These are phyloP conservation scores for Scomber japonicus DNA, from an alignment of 2,113 vertebrate species.

Conservation along the genomic window DNA sequence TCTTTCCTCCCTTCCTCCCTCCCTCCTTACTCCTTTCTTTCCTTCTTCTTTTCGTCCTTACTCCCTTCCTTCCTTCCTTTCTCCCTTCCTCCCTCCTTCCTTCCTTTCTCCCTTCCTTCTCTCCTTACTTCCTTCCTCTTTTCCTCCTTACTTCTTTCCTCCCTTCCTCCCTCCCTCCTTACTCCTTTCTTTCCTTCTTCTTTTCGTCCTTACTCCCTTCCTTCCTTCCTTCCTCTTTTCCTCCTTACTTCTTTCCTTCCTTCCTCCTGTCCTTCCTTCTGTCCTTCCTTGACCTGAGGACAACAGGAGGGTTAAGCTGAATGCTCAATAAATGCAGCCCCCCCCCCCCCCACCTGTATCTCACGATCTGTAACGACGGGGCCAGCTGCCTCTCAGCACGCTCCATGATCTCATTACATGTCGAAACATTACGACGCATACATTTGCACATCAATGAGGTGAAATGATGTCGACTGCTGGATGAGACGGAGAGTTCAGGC, in stretches of 20 bases:
- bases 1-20: rapidly evolving
- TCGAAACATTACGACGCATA: slow-evolving; percentile 44
- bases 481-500: slow-evolving; percentile 1
- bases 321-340: too few species aligned
- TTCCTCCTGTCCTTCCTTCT: too few species aligned
- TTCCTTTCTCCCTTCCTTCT: too few species aligned
- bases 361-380: neutral
- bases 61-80: too few species aligned
- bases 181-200: rapidly evolving
- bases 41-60: too few species aligned
- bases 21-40: too few species aligned
- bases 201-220: rapidly evolving
- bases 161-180: rapidly evolving
- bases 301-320: neutral
- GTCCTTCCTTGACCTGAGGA: too few species aligned
- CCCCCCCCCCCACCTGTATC: slow-evolving; percentile 18
- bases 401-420: slow-evolving; percentile 21
- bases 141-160: too few species aligned
- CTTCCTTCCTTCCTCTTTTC: too few species aligned
- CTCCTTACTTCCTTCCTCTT: too few species aligned
- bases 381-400: neutral
- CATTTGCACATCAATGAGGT: slow-evolving; percentile 59
- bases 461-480: slow-evolving; percentile 16
- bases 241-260: too few species aligned
- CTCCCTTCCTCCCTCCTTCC: too few species aligned